Evolutionary conservation across 2,888 invertebrate genomes (phyloP).

Genomic region (Trichacis sp.): DNA sequence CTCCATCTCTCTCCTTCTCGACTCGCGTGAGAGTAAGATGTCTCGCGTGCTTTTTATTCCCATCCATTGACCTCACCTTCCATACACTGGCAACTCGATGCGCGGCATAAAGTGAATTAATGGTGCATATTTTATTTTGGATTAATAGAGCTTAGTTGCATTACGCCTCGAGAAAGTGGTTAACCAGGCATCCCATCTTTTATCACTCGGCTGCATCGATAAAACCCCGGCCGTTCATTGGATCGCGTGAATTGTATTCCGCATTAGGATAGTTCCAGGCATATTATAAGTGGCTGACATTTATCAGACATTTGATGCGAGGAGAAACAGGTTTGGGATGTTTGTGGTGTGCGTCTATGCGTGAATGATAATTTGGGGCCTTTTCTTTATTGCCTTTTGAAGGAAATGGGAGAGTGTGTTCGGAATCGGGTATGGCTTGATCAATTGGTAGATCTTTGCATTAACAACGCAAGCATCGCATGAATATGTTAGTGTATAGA

Average conservation of each 20-base stretch:
- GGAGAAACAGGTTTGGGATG: not conserved
- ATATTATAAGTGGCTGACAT: not conserved
- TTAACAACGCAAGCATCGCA: conserved; percentile 60
- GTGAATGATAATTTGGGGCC: conserved; percentile 1
- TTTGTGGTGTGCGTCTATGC: not conserved
- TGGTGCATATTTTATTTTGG: conserved; percentile 45
- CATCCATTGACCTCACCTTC: conserved; percentile 53
- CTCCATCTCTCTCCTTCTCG: conserved; percentile 14
- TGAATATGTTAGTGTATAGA: conserved; percentile 63
- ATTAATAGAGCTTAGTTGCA: conserved; percentile 38
- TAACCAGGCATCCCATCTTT: conserved; percentile 24
- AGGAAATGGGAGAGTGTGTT: conserved; percentile 14
- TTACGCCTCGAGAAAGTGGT: conserved; percentile 26
- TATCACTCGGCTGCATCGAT: conserved; percentile 27
- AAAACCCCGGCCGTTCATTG: conserved; percentile 2
- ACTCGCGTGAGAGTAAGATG: conserved; percentile 56
- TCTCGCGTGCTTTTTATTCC: conserved; percentile 54
- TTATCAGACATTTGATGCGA: conserved; percentile 5
- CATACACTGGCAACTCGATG: conserved; percentile 32
- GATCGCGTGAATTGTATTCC: conserved; percentile 2
- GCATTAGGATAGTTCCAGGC: conserved; percentile 2
- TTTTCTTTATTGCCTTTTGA: not conserved
- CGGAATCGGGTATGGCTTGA: conserved; percentile 9
- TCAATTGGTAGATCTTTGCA: conserved; percentile 44
- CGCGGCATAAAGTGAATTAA: conserved; percentile 50